Conservation (phyloP, 1,140 invertebrate genomes). For the Chironomus tepperi region DNA sequence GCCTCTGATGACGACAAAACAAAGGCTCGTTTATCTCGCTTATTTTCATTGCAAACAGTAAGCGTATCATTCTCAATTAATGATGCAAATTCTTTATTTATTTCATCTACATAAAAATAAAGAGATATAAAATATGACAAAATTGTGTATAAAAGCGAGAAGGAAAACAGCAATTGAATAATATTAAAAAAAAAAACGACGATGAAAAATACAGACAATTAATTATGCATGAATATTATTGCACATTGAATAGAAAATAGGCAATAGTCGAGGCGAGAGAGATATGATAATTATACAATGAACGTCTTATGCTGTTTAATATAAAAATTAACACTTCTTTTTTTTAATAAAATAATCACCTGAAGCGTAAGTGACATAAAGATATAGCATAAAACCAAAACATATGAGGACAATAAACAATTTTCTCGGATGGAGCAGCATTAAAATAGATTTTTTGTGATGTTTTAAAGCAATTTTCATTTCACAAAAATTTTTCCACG, state of each 20-base stretch:
- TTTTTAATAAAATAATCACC: background rate
- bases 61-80: conserved; percentile 11
- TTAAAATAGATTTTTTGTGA: conserved; percentile 13
- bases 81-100: conserved; percentile 1
- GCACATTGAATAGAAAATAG: background rate
- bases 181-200: background rate
- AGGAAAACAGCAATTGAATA: background rate
- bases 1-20: background rate
- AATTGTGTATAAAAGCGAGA: background rate
- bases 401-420: background rate
- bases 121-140: background rate
- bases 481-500: background rate
- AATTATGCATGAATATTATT: background rate
- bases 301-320: too few species aligned
- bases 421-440: background rate
- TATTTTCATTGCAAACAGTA: background rate
- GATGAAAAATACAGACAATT: background rate
- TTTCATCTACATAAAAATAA: background rate
- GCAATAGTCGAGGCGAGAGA: background rate
- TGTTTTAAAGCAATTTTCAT: conserved; percentile 4
- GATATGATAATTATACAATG: background rate
- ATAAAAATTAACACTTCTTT: too few species aligned
- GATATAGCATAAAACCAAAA: background rate
- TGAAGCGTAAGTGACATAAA: conserved; percentile 12
- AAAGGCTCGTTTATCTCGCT: background rate